These are phyloP conservation scores for Anthopleura xanthogrammica DNA, from an alignment of 92 coral and sea anemone genomes.

Conservation along the genomic window DNA sequence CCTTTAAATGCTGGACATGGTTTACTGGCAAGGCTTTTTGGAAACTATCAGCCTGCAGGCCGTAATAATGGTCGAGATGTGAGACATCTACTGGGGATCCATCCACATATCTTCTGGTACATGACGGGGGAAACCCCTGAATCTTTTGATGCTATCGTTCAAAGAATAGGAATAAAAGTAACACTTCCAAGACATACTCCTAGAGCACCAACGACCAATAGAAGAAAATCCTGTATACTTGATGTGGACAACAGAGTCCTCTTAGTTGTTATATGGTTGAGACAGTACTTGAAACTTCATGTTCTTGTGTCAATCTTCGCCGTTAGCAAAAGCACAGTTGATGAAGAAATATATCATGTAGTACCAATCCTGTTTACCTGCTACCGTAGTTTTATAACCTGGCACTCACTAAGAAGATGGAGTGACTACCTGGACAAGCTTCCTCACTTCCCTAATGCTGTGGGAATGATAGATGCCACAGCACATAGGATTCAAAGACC, in stretches of 20 bases:
- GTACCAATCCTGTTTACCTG: conserved; percentile 18
- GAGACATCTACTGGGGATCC: too few relatives aligned
- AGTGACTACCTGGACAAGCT: conserved; percentile 1
- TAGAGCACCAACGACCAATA: conserved; percentile 9
- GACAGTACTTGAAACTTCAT: conserved; percentile 30
- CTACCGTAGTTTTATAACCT: background rate
- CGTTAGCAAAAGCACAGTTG: conserved; percentile 12
- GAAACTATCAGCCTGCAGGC: too few relatives aligned
- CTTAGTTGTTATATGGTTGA: conserved; percentile 29
- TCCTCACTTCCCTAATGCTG: conserved; percentile 32
- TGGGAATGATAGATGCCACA: conserved; percentile 30
- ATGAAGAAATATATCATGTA: conserved; percentile 5
- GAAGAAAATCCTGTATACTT: conserved; percentile 27
- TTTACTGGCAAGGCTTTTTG: too few relatives aligned
- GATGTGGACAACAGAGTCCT: conserved; percentile 40
- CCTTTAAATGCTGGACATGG: too few relatives aligned
- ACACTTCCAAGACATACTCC: conserved; percentile 29
- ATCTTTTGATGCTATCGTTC: too few relatives aligned
- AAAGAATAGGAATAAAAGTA: background rate
- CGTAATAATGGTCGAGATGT: too few relatives aligned
- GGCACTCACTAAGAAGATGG: conserved; percentile 19
- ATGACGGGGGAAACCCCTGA: too few relatives aligned
- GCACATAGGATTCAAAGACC: conserved; percentile 26
- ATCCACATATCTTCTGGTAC: too few relatives aligned
- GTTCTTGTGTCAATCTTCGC: conserved; percentile 20